Base-by-base conservation (phyloP, 2,888 invertebrate genomes). In the Trichogramma evanescens region DNA sequence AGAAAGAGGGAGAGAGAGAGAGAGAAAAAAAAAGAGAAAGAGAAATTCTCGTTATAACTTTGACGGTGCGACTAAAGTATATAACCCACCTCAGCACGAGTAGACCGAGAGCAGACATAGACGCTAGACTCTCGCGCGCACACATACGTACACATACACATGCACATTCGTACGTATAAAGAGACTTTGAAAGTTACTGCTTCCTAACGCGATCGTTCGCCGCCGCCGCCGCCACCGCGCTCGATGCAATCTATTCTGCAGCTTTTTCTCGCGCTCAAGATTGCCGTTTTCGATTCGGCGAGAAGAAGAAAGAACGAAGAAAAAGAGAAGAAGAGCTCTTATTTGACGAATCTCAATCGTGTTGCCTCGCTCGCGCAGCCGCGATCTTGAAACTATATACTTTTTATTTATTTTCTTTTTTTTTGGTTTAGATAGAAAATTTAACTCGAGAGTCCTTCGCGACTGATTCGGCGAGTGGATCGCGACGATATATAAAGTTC, bases 41-140 rank as follows among this genome's bases (percentile, higher is more conserved):
- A 71, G 71, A 72, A 71, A 72, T 74, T 71, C 72, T 71, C 72
- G 72, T 74, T 74, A 73, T 71, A 74, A 73, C 70, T 73, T 72
- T 63, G 68, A 59, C 58, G 41, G 26, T 7, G 26, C 26, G 26
- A 2, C 26, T 26, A 26, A 26, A 26, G 26, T 26, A 26, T 26
- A 26, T 26, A 26, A 26, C 26, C 26, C 26, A 26, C 26, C 26
- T 26, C 26, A 26, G 26, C 3, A 26, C 26, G 26, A 26, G 26
- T 26, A 26, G 26, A 26, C 26, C 26, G 26, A 26, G 26, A 26
- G 26, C 2, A 26, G 26, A 26, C 26, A 26, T 26, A 26, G 26
- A 26, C 26, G 26, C 26, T 26, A 26, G 26, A 26, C 26, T 26
- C 26, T 26, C 2, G 26, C 26, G 26, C 26, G 3, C 26, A 26